Conservation (phyloP, 2,888 invertebrate genomes). For the Trichogramma dendrolimi region DNA sequence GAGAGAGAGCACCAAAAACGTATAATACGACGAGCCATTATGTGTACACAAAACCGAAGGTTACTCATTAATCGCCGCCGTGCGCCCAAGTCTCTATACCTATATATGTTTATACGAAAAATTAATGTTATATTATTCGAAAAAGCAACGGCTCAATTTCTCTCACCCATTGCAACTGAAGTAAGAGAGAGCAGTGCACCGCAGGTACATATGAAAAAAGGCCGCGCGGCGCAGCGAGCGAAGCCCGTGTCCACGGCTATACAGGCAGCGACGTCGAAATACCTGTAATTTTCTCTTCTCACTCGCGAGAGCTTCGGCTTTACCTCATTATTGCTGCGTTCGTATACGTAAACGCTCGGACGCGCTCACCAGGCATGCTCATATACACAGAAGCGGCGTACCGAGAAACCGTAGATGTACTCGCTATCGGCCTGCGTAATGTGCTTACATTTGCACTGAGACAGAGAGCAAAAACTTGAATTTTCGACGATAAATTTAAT, state of each 20-base stretch:
- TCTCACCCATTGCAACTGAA: constrained; percentile 8
- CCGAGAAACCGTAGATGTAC: too few species aligned
- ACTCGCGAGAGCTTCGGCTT: too few species aligned
- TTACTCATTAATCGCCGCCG: constrained; percentile 13
- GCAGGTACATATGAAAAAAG: too few species aligned
- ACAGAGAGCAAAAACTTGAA: too few species aligned
- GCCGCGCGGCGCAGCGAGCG: background rate
- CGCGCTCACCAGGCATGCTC: constrained; percentile 4
- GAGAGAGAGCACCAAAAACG: too few species aligned
- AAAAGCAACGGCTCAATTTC: constrained; percentile 17
- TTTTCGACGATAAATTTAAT: too few species aligned
- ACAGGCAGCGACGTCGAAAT: constrained; percentile 16
- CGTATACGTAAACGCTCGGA: constrained; percentile 21
- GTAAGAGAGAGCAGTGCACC: too few species aligned
- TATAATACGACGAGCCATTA: too few species aligned
- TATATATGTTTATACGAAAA: constrained; percentile 10
- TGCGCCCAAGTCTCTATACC: background rate
- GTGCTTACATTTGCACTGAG: too few species aligned
- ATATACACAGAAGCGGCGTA: too few species aligned
- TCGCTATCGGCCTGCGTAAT: too few species aligned
- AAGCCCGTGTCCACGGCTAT: constrained; percentile 6
- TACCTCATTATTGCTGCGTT: too few species aligned
- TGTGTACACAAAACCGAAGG: constrained; percentile 16
- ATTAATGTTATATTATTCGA: constrained; percentile 18
- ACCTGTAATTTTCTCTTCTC: constrained; percentile 9